These are phyloP conservation scores for Hololepta plana DNA, from an alignment of 2,888 invertebrate species.

Conservation along the genomic window DNA sequence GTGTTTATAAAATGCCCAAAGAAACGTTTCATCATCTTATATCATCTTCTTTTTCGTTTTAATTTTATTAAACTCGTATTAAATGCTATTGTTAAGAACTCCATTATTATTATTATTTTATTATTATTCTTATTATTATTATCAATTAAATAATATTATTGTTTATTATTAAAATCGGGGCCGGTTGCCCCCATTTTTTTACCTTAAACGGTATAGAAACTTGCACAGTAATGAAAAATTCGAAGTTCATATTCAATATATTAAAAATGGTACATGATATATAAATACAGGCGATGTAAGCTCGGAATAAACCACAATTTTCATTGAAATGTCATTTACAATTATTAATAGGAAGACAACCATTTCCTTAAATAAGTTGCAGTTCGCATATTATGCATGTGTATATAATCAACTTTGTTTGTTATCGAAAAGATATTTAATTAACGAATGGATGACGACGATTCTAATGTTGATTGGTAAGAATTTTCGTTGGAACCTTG, in stretches of 20 bases:
- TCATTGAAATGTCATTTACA: constrained; percentile 1
- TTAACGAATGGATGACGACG: too few relatives aligned
- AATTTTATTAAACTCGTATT: constrained; percentile 27
- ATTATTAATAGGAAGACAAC: constrained; percentile 1
- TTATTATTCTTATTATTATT: too few relatives aligned
- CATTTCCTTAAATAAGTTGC: neutral
- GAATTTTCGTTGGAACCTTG: too few relatives aligned
- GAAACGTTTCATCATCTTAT: constrained; percentile 15
- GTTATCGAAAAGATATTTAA: too few relatives aligned
- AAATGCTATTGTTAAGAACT: constrained; percentile 26
- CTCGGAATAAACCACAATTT: too few relatives aligned
- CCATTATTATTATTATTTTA: constrained; percentile 20
- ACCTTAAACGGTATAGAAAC: constrained; percentile 21
- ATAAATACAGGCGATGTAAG: constrained; percentile 24
- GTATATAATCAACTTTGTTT: too few relatives aligned
- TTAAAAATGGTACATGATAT: constrained; percentile 29
- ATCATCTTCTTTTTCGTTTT: constrained; percentile 8
- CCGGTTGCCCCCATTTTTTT: constrained; percentile 15
- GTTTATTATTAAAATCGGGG: constrained; percentile 21
- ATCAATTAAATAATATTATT: constrained; percentile 25
- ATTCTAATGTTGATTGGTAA: too few relatives aligned
- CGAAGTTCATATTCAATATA: constrained; percentile 21
- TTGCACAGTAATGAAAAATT: constrained; percentile 26
- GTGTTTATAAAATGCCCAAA: constrained; percentile 25
- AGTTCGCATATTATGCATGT: too few relatives aligned